Evolutionary conservation across 2,797 vertebrate genomes (phyloP), one percentile per base, ranked within the genome.

Genomic region (Danio tinwini): DNA sequence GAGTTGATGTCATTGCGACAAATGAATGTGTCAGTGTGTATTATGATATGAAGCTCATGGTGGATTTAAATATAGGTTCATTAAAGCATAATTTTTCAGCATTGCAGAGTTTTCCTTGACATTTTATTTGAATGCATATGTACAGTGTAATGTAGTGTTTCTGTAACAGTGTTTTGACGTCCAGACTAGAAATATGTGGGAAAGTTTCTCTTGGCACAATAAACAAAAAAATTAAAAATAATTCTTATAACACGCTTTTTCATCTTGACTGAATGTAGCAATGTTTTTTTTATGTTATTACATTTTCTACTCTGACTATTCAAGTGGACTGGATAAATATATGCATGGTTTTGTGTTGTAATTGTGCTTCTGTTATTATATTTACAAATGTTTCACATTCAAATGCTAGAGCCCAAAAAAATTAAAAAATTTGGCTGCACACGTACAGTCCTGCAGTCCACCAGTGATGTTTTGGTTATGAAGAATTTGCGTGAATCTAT

Each of bases 191-290:
- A 42, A 42, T 29, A 58, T 72, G 40, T 44, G 70, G 53, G 53
- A 58, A 58, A 58, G 53, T 72, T 72, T 14, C 12, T 58, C 40
- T 72, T 45, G 70, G 53, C 53, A 58, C 17, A 58, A 6, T 21
- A 16, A n/a, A 10, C 42, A 14, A n/a, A n/a, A n/a, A n/a, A n/a
- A n/a, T 4, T 8, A 39, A 39, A 8, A 39, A 53, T 45, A 29
- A 12, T 47, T 47, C 5, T 59, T 13, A 59, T 21, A 21, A 10
- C 70, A 2, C 52, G 29, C 8, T 16, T 72, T 29, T 58, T 5
- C 19, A 40, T 71, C 10, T 71, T 37, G n/a, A 55, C 11, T 39
- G 37, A 19, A n/a, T 53, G 49, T 17, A 21, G 17, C 12, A 21
- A 9, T 44, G 4, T 29, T 21, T 56, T n/a, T 9, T 45, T 7